Evolutionary conservation across 2,888 invertebrate genomes (phyloP), one percentile per base, ranked within the genome.

Genomic region (Villa cingulata): DNA sequence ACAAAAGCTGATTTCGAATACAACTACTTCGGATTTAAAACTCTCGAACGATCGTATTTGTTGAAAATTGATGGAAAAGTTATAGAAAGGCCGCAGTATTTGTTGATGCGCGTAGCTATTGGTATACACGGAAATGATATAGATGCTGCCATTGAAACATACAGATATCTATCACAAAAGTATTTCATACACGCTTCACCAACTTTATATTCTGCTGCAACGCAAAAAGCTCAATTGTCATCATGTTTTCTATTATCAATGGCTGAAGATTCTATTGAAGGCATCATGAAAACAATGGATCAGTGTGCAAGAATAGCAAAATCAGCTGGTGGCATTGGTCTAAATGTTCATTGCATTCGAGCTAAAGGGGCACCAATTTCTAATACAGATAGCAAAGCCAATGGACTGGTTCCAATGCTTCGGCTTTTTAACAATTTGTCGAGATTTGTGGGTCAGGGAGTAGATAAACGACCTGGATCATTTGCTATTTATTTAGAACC

Each of bases 101-200:
- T 96, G 92, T 71, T 95, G 47, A 96, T 96, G 95, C 72, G 96
- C 58, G 92, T 94, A 1, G 72, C 94, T 10, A 83, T 96, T 48
- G 94, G 92, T 16, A 90, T 96, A 57, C 95, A 96, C 63, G 84
- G 83, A 6, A 81, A 86, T 55, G 86, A 95, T 62, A 83, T 95
- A 51, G 86, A 88, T 50, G 46, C 80, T 23, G 92, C 83, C 18
- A 87, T 95, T 56, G 85, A 89, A 70, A 92, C 95, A 0, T 96
- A 96, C 70, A 88, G 95, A 63, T 74, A 86, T 51, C 70, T 95
- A 60, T 94, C 94, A 0, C 88, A 91, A 63, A 77, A 83, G 60
- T 94, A 85, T 74, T 96, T 95, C 64, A 95, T 91, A 1, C 95
- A 95, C 70, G 94, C 94, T 10, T 89, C 91, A 37, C 94, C 95